phyloP scores from a whole-genome alignment of 2,113 vertebrate species.

The Anthoscopus minutus region DNA sequence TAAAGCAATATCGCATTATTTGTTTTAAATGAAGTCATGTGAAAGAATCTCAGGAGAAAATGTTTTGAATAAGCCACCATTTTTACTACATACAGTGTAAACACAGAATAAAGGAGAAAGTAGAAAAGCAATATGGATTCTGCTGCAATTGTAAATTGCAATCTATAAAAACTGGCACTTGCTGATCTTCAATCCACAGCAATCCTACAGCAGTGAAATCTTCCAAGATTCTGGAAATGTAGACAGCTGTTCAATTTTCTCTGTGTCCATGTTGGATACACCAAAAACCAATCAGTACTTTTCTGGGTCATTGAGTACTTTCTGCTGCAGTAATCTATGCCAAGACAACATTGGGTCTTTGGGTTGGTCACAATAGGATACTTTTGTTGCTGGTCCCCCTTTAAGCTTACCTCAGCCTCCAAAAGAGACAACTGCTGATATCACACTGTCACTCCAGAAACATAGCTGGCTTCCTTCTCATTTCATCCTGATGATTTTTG shows the following conservation, averaged over 20 bases:
- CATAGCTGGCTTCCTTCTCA: accelerated
- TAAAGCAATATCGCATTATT: no score
- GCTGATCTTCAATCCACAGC: background rate
- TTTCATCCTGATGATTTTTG: background rate
- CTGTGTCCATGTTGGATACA: background rate
- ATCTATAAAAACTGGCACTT: background rate
- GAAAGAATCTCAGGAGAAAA: background rate
- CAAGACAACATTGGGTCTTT: background rate
- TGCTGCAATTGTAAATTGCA: background rate
- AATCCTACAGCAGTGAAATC: background rate
- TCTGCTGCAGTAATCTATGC: background rate
- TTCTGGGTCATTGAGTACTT: background rate
- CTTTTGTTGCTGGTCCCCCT: background rate
- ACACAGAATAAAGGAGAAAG: background rate
- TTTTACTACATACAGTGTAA: background rate
- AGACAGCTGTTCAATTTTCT: background rate
- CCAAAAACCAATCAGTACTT: background rate
- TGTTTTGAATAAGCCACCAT: background rate
- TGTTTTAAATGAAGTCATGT: accelerated
- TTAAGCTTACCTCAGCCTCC: background rate
- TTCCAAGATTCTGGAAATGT: background rate
- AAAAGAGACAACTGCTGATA: background rate
- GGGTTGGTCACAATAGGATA: background rate
- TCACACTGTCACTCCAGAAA: background rate
- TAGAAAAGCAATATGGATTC: background rate